Base-by-base conservation (phyloP, 2,113 vertebrate species). In the Cathartes aura region DNA sequence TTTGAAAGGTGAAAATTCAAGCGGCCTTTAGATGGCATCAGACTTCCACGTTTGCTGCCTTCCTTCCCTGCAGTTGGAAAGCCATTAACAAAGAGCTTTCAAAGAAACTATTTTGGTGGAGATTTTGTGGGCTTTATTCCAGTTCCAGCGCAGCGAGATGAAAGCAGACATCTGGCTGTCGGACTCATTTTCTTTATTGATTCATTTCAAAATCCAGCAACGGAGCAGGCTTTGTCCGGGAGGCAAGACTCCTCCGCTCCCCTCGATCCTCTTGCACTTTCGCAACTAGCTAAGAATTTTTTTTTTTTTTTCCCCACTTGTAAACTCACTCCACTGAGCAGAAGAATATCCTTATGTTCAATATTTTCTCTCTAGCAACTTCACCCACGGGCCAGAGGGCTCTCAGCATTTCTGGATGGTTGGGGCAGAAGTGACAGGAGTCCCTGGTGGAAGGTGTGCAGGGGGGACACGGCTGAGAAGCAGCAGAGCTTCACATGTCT, bases 1-100 rank as follows among this genome's bases (percentile, higher is more conserved):
- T 68, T 42, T 36, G 48, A 13, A 15, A 76, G 55, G 32, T 27
- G 62, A 43, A 40, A 47, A 68, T 64, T 26, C 62, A 13, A 19
- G 42, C 26, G 15, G 96, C 96, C 97, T 36, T 92, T 96, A 96
- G 97, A 42, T 96, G 97, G 97, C 97, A 87, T 53, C 93, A 82
- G 63, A 19, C 48, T 7, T 62, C 66, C 53, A 20, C 11, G 4
- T 83, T 92, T 64, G 42, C 89, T 79, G 56, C 79, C 70, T 52
- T 42, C 22, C 1, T 47, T 90, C 74, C 71, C 63, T 8, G 43
- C 90, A 48, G 56, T 18, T 22, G 8, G 76, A 76, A 82, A 87
- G 76, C 86, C 80, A 12, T 58, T 56, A 84, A 95, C 95, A 94
- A 96, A 95, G 93, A 82, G 16, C 95, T 97, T 84, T 87, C 94